These are phyloP conservation scores for Salvelinus namaycush DNA, from an alignment of 2,113 vertebrate species.

Conservation along the genomic window DNA sequence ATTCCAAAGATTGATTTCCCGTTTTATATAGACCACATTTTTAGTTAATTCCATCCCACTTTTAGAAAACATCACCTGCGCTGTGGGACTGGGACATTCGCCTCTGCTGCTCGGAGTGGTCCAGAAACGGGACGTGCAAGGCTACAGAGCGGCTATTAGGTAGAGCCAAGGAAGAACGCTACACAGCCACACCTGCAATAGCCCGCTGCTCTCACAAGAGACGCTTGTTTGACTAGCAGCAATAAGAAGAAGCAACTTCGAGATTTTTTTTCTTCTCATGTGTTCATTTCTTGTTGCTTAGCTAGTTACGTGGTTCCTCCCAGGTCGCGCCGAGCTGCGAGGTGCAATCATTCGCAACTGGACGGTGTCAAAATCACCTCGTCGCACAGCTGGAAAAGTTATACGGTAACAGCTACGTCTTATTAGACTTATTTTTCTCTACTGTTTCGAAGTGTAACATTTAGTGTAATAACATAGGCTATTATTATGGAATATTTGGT, in stretches of 20 bases:
- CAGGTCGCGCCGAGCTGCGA: neutral
- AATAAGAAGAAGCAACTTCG: constrained; percentile 12
- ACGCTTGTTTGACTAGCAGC: constrained; percentile 20
- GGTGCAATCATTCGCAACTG: constrained; percentile 28
- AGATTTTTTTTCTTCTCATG: neutral
- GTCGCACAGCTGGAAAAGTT: neutral
- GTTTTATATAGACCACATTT: neutral
- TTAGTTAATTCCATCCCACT: too few species aligned
- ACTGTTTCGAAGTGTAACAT: too few species aligned
- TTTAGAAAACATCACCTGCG: too few species aligned
- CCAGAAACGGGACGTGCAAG: neutral
- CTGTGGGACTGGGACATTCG: too few species aligned
- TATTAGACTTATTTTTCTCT: too few species aligned
- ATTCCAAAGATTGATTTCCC: neutral
- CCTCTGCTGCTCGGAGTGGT: too few species aligned
- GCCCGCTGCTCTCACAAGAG: neutral
- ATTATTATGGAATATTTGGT: too few species aligned
- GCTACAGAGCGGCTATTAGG: neutral
- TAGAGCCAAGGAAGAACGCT: neutral
- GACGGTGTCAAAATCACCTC: constrained; percentile 10
- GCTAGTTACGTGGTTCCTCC: constrained; percentile 1
- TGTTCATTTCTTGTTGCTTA: neutral
- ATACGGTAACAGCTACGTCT: neutral
- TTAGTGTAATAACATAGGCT: too few species aligned
- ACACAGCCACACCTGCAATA: neutral